Percentiles rank a stretch among this genome's conserved stretches.
Conservation (phyloP, 1,140 invertebrate species). For the Drosophila hydei region DNA sequence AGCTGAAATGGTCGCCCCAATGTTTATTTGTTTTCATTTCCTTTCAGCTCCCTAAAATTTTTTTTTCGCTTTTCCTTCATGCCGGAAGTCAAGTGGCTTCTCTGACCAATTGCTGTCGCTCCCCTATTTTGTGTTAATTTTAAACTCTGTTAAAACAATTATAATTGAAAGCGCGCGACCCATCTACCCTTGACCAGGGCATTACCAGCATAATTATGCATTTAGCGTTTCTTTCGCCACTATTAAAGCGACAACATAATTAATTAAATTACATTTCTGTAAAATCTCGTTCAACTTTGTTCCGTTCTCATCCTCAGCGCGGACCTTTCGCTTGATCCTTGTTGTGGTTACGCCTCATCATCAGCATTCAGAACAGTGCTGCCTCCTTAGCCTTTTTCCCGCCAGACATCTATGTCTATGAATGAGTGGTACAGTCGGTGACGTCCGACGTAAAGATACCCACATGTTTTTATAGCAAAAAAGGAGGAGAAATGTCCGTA, state of each 20-base stretch:
- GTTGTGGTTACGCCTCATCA: neutral
- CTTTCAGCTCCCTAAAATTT: neutral
- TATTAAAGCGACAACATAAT: conserved; percentile 67
- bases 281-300: conserved; percentile 41
- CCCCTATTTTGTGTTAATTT: conserved; percentile 64
- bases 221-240: conserved; percentile 65
- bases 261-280: conserved; percentile 66
- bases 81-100: conserved; percentile 48
- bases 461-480: no score
- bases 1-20: conserved; percentile 13
- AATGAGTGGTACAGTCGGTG: no score
- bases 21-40: conserved; percentile 53
- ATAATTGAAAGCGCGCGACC: conserved; percentile 52
- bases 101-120: conserved; percentile 21
- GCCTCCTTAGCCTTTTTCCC: no score
- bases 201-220: conserved; percentile 72
- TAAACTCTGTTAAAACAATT: conserved; percentile 70
- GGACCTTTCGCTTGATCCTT: neutral
- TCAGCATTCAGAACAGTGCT: no score
- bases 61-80: conserved; percentile 16
- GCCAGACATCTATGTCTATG: no score
- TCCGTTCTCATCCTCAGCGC: no score
- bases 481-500: no score
- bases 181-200: conserved; percentile 43
- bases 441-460: no score